Conservation (phyloP, 1,140 invertebrate species). For the Listronotus bonariensis region DNA sequence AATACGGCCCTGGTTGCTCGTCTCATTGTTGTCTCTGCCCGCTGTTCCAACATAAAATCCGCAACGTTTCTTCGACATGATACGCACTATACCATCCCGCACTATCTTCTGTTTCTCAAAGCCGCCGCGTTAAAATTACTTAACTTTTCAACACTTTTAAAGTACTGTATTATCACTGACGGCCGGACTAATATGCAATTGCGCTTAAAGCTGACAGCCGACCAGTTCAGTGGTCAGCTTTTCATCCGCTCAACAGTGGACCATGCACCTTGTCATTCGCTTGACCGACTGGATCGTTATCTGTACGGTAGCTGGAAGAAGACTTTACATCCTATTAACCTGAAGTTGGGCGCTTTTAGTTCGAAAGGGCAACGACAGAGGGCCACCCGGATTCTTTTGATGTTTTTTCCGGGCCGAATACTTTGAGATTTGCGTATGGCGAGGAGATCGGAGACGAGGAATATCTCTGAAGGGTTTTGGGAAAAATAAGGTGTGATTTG, state of each 20-base stretch:
- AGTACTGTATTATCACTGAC: conserved; percentile 49
- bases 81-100: conserved; percentile 19
- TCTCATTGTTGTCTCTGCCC: too few species aligned
- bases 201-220: conserved; percentile 39
- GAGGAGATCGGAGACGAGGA: background rate
- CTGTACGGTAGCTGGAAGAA: conserved; percentile 45
- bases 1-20: too few species aligned
- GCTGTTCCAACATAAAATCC: background rate
- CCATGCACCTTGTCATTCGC: background rate
- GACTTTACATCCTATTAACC: conserved; percentile 45
- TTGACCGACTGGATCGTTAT: conserved; percentile 40
- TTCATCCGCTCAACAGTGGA: background rate
- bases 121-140: conserved; percentile 42
- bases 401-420: conserved; percentile 30
- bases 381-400: conserved; percentile 42
- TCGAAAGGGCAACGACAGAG: conserved; percentile 39
- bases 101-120: conserved; percentile 31
- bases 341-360: conserved; percentile 44
- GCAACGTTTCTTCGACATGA: conserved; percentile 1
- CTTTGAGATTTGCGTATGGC: conserved; percentile 14
- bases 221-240: background rate
- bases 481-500: background rate
- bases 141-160: conserved; percentile 49
- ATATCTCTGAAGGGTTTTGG: background rate
- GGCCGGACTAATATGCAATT: conserved; percentile 41